Evolutionary conservation across 2,113 vertebrate genomes (phyloP).

Genomic region (Cyphomyrus plagiostoma): DNA sequence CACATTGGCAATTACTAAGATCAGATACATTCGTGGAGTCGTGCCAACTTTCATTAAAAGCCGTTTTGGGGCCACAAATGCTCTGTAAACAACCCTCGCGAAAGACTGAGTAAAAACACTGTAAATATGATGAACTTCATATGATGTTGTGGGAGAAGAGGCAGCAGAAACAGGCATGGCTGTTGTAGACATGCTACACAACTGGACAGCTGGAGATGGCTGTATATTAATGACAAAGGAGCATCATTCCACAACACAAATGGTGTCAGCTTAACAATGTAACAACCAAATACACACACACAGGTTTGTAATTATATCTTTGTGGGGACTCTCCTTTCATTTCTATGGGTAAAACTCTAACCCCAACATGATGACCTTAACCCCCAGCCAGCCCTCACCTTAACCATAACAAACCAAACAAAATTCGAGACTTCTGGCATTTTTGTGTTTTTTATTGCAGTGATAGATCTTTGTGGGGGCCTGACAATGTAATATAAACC

Average conservation of each 20-base stretch:
- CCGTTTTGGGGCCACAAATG: not conserved
- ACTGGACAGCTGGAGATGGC: not conserved
- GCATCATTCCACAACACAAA: not conserved
- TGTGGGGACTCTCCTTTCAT: no score
- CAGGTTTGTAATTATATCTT: no score
- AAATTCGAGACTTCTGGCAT: no score
- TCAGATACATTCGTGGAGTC: not conserved
- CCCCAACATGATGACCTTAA: no score
- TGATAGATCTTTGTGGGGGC: no score
- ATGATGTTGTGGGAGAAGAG: not conserved
- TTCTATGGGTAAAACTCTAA: no score
- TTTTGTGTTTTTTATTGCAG: no score
- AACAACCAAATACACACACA: not conserved
- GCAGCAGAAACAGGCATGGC: not conserved
- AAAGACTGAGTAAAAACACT: slow-evolving; percentile 13
- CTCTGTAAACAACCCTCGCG: slow-evolving; percentile 17
- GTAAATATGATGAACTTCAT: not conserved
- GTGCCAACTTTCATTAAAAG: not conserved
- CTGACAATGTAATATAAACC: no score
- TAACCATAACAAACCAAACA: no score
- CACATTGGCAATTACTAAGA: not conserved
- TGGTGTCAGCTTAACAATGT: not conserved
- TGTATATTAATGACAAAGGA: not conserved
- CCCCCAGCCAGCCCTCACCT: no score
- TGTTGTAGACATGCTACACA: not conserved